phyloP scores from a whole-genome alignment of 2,888 invertebrate species.

The Philhelius pedissequus region DNA sequence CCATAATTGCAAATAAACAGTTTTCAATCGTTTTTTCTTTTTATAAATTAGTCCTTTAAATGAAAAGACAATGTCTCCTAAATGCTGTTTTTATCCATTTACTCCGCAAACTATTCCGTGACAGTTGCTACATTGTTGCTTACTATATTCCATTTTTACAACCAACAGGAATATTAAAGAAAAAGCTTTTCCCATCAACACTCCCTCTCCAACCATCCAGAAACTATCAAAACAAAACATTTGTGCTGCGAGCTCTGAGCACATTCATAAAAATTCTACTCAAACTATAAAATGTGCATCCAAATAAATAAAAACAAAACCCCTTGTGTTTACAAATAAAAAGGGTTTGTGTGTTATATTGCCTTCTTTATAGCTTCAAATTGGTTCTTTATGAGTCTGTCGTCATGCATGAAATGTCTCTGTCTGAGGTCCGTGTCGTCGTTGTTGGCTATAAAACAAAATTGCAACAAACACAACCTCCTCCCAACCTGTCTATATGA shows the following conservation, averaged over 20 bases:
- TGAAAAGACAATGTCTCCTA: too few relatives aligned
- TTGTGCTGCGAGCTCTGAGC: neutral
- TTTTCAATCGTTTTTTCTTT: too few relatives aligned
- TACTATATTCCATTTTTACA: too few relatives aligned
- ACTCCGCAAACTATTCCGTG: neutral
- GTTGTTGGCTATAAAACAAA: neutral
- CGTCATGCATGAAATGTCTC: neutral
- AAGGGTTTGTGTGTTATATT: neutral
- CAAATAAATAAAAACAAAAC: neutral
- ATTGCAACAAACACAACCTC: neutral
- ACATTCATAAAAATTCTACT: slow-evolving; percentile 2
- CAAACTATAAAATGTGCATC: slow-evolving; percentile 38
- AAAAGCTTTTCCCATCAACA: neutral
- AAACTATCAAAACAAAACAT: neutral
- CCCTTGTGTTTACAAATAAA: neutral
- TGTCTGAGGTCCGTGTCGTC: neutral
- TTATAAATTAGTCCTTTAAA: too few relatives aligned
- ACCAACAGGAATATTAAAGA: neutral
- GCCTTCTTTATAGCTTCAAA: neutral
- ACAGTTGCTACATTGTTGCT: neutral
- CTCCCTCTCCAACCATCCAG: neutral
- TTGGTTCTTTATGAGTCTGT: slow-evolving; percentile 25
- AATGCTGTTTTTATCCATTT: neutral
- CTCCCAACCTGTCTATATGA: too few relatives aligned
- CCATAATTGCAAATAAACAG: too few relatives aligned